A percentile compares a stretch with the other conserved stretches of the same genome.
These are phyloP conservation scores for Epistrophe grossulariae DNA, from an alignment of 2,888 invertebrate genomes.

Conservation along the genomic window DNA sequence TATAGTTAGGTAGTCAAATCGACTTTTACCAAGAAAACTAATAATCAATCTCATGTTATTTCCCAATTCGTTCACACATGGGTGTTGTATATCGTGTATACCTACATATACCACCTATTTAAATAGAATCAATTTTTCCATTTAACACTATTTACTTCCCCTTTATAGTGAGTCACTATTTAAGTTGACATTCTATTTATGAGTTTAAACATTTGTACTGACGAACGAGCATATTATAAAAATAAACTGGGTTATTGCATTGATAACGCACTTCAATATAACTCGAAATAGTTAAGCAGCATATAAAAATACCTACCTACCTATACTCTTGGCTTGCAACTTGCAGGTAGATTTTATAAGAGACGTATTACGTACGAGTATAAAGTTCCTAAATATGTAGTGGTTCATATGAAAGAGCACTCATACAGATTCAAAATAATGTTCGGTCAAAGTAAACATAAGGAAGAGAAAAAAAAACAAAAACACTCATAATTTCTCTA, in stretches of 20 bases:
- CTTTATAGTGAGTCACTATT: conserved; percentile 25
- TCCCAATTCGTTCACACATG: conserved; percentile 22
- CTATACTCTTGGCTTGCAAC: conserved; percentile 5
- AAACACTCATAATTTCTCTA: conserved; percentile 38
- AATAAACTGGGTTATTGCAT: conserved; percentile 57
- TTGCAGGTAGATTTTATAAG: conserved; percentile 63
- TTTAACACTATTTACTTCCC: conserved; percentile 15
- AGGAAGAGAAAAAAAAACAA: conserved; percentile 24
- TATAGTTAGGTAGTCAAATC: background rate
- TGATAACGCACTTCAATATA: conserved; percentile 62
- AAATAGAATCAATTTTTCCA: conserved; percentile 16
- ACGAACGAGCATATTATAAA: conserved; percentile 8
- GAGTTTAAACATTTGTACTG: conserved; percentile 9
- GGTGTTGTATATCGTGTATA: background rate
- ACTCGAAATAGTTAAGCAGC: conserved; percentile 42
- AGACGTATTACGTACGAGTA: background rate
- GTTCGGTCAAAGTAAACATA: conserved; percentile 25
- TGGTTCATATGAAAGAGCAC: conserved; percentile 47
- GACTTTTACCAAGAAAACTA: conserved; percentile 13
- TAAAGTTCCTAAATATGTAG: conserved; percentile 2
- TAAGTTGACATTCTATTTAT: conserved; percentile 48
- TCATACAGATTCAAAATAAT: conserved; percentile 39
- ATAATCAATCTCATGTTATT: background rate
- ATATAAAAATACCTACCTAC: background rate
- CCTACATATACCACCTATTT: background rate